Base-by-base conservation (phyloP, 2,797 vertebrate genomes). In the Aeoliscus strigatus region DNA sequence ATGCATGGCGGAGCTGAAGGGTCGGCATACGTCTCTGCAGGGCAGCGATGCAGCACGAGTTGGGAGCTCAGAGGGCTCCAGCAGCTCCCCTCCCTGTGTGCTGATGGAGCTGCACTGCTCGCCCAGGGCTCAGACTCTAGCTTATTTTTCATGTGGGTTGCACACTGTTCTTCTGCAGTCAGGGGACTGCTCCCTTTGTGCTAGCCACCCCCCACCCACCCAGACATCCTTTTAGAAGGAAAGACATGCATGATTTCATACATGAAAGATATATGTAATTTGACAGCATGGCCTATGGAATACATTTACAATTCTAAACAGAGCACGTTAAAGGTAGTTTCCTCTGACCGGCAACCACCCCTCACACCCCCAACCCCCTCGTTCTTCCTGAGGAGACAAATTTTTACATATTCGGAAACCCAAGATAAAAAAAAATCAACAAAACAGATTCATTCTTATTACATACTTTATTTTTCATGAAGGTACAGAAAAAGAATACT, bases 251-350 rank as follows among this genome's bases (percentile, higher is more conserved):
- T 87, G 87, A 88, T 87, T 89, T 88, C 81, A 87, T 86, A 88
- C 82, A 88, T 87, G 88, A 88, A 87, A 89, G 85, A 88, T 87
- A 81, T 86, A 87, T 88, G 87, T 89, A 89, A 90, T 89, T 89
- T 86, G 87, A 89, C 86, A 77, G 81, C 79, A 69, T 73, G 67
- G 79, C 76, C 86, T 73, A 79, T 86, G 80, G 72, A 53, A 78
- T 73, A 31, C 77, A 88, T 89, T 87, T 89, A 86, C 81, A 89
- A 88, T 89, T 90, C 85, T 82, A 86, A 87, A 84, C 81, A 87
- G 85, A 83, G 60, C 52, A 68, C 17, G 51, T 55, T 79, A 58
- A 73, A 82, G 72, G 43, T 62, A 34, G 55, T 62, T 73, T 77
- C 66, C 62, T 66, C 61, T 70, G 61, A 60, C 60, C 70, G n/a